Conservation (phyloP, 2,113 vertebrate species). For the Grus americana region DNA sequence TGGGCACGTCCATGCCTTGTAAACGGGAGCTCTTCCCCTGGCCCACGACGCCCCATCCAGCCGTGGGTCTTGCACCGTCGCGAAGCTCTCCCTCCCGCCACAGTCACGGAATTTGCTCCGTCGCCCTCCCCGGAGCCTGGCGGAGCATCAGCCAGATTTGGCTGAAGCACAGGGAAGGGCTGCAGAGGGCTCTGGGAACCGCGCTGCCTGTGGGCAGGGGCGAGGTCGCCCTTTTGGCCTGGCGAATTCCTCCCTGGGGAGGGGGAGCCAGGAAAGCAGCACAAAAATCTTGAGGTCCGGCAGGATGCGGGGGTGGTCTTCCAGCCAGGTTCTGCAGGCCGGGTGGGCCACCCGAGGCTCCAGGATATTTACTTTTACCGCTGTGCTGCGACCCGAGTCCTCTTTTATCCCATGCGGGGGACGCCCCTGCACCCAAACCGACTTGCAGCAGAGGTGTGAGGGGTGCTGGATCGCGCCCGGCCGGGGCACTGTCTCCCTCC, state of each 20-base stretch:
- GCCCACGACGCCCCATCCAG: background rate
- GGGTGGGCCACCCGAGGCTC: background rate
- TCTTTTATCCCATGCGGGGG: accelerated
- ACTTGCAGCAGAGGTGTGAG: background rate
- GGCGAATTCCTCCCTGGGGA: background rate
- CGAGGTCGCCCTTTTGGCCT: background rate
- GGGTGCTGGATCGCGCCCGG: background rate
- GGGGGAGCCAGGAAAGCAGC: background rate
- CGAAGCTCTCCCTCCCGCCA: background rate
- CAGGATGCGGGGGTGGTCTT: background rate
- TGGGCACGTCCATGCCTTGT: background rate
- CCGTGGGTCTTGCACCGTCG: background rate
- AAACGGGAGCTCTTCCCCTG: background rate
- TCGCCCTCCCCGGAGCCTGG: background rate
- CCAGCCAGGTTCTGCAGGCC: background rate
- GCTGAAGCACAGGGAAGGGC: background rate
- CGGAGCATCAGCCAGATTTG: background rate
- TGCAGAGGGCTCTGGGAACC: background rate
- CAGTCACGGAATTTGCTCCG: accelerated
- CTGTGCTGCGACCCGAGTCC: background rate
- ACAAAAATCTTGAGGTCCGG: background rate
- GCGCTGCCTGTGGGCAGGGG: accelerated
- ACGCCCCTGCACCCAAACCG: background rate
- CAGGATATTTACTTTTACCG: background rate
- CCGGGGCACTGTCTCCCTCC: background rate